These are phyloP conservation scores for Lasioglossum vierecki DNA, from an alignment of 2,888 invertebrate genomes.

Conservation along the genomic window DNA sequence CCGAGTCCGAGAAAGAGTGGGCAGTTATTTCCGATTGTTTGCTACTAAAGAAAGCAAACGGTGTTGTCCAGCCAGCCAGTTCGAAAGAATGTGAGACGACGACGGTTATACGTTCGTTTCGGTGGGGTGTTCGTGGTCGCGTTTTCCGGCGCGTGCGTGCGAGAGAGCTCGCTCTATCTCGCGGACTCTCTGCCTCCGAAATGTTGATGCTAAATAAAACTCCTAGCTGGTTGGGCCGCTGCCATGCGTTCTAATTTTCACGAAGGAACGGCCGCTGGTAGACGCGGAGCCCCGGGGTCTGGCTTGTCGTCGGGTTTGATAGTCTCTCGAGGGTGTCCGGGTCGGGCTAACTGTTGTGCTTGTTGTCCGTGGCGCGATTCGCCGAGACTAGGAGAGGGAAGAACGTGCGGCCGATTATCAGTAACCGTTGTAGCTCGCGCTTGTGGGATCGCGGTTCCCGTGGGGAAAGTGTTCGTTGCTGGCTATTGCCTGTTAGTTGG, in stretches of 20 bases:
- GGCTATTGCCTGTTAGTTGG: not conserved
- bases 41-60: not conserved
- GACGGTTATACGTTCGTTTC: not conserved
- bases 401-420: not conserved
- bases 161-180: slow-evolving; percentile 16
- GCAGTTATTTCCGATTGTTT: not conserved
- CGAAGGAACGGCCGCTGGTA: slow-evolving; percentile 71
- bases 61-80: not conserved
- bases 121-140: not conserved
- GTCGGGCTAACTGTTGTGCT: slow-evolving; percentile 25
- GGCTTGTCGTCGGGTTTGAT: slow-evolving; percentile 64
- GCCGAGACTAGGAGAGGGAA: slow-evolving; percentile 32
- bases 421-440: not conserved
- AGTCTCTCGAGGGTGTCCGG: slow-evolving; percentile 52
- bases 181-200: slow-evolving; percentile 63
- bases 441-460: not conserved
- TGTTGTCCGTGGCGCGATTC: slow-evolving; percentile 37
- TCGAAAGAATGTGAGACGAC: not conserved
- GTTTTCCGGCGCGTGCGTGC: slow-evolving; percentile 5
- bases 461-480: slow-evolving; percentile 4
- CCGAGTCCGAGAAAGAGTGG: not conserved
- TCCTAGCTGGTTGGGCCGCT: slow-evolving; percentile 81
- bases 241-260: slow-evolving; percentile 83
- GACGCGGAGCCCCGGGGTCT: slow-evolving; percentile 68
- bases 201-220: slow-evolving; percentile 83